These are phyloP conservation scores for Microtus oregoni DNA, from an alignment of 2,113 vertebrate species.

Conservation along the genomic window DNA sequence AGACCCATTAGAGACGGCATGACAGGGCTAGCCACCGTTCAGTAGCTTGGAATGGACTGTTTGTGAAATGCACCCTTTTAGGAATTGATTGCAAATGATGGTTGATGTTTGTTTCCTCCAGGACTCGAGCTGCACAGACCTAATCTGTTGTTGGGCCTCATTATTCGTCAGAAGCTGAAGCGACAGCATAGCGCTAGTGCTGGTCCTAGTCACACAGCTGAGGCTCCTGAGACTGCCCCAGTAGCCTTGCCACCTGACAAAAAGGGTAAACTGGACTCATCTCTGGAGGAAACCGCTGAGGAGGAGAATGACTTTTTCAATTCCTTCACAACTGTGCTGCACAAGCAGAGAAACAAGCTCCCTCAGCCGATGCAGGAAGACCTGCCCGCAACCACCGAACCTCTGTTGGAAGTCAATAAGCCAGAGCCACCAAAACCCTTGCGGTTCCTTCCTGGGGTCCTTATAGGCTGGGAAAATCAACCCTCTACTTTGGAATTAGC, in stretches of 20 bases:
- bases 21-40: not conserved
- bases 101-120: slow-evolving; percentile 84
- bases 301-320: slow-evolving; percentile 94
- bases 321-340: slow-evolving; percentile 89
- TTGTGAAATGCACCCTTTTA: not conserved
- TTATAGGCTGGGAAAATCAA: slow-evolving; percentile 95
- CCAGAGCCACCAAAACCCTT: slow-evolving; percentile 93
- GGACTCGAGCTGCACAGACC: slow-evolving; percentile 95
- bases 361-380: slow-evolving; percentile 86
- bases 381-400: slow-evolving; percentile 81
- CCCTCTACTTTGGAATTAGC: slow-evolving; percentile 91
- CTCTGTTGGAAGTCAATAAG: slow-evolving; percentile 86
- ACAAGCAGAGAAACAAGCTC: slow-evolving; percentile 91
- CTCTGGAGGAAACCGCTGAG: slow-evolving; percentile 86
- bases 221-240: slow-evolving; percentile 86
- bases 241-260: slow-evolving; percentile 90
- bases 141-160: slow-evolving; percentile 95
- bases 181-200: slow-evolving; percentile 87
- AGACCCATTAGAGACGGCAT: not conserved
- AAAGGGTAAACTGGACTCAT: slow-evolving; percentile 88
- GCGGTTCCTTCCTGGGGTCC: slow-evolving; percentile 96
- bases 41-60: not conserved
- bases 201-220: slow-evolving; percentile 86
- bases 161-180: slow-evolving; percentile 97
- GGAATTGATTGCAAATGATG: slow-evolving; percentile 16